Percentiles rank a stretch among this genome's conserved stretches.
Evolutionary conservation across 2,888 invertebrate species (phyloP).

Genomic region (Desoria tigrina): DNA sequence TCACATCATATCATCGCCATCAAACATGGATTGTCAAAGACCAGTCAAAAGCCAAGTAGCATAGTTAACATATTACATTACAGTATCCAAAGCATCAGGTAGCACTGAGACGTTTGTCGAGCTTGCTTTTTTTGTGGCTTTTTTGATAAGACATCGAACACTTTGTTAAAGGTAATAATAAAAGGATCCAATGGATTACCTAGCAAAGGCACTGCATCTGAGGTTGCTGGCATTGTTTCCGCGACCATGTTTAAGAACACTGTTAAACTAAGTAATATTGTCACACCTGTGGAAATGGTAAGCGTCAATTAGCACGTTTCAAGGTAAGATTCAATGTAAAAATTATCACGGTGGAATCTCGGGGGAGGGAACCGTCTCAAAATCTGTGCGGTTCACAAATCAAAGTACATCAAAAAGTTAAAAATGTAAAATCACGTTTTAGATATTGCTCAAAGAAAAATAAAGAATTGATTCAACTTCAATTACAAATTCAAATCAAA

Average conservation of each 20-base stretch:
- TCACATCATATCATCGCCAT: slow-evolving; percentile 31
- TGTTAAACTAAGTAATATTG: slow-evolving; percentile 94
- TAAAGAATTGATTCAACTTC: too few species aligned
- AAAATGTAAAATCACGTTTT: too few species aligned
- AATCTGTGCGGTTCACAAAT: not conserved
- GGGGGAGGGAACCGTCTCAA: not conserved
- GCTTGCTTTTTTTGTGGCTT: slow-evolving; percentile 30
- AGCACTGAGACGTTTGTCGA: slow-evolving; percentile 28
- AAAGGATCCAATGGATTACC: slow-evolving; percentile 60
- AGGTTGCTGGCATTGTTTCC: slow-evolving; percentile 97
- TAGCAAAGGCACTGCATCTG: slow-evolving; percentile 85
- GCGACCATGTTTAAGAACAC: slow-evolving; percentile 98
- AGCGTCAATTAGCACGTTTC: slow-evolving; percentile 10
- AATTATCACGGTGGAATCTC: not conserved
- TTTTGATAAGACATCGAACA: slow-evolving; percentile 15
- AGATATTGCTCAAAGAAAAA: too few species aligned
- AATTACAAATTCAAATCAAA: not conserved
- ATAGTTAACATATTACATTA: slow-evolving; percentile 25
- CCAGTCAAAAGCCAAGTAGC: slow-evolving; percentile 40
- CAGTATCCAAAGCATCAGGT: slow-evolving; percentile 26
- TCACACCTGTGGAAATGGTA: slow-evolving; percentile 73
- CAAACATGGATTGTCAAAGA: slow-evolving; percentile 30
- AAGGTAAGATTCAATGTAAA: not conserved
- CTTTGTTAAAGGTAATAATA: slow-evolving; percentile 18
- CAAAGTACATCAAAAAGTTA: too few species aligned